phyloP scores from a whole-genome alignment of 2,888 invertebrate genomes.

The Pegoplata infirma region DNA sequence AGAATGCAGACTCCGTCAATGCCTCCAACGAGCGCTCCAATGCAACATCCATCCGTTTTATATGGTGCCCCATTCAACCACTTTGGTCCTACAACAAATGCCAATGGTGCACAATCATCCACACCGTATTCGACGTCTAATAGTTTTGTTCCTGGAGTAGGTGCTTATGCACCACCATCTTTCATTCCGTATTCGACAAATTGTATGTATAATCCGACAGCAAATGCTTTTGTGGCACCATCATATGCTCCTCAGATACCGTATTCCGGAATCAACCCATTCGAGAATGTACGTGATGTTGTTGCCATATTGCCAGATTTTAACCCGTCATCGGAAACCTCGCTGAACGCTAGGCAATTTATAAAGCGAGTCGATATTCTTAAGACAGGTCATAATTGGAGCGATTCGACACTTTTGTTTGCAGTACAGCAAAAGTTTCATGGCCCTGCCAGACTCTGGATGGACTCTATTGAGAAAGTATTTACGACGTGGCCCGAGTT shows the following conservation, averaged over 20 bases:
- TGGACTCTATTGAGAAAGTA: constrained; percentile 49
- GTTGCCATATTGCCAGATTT: not conserved
- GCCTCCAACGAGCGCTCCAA: too few relatives aligned
- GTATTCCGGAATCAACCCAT: not conserved
- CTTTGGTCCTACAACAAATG: too few relatives aligned
- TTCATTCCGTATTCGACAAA: too few relatives aligned
- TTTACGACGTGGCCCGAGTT: constrained; percentile 50
- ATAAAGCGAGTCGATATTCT: not conserved
- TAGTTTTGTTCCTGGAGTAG: not conserved
- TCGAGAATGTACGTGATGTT: not conserved
- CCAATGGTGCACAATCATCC: too few relatives aligned
- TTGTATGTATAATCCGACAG: not conserved
- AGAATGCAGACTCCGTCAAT: too few relatives aligned
- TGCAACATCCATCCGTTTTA: too few relatives aligned
- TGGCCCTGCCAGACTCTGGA: constrained; percentile 52
- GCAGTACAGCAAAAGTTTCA: constrained; percentile 35
- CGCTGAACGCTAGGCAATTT: constrained; percentile 43
- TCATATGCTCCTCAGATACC: not conserved
- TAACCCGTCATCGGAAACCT: constrained; percentile 6
- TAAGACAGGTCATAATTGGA: constrained; percentile 1
- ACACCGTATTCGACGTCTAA: not conserved
- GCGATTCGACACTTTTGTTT: constrained; percentile 3
- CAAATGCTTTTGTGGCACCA: not conserved
- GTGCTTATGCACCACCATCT: not conserved
- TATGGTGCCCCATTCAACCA: too few relatives aligned